A percentile compares a stretch with the other conserved stretches of the same genome.
Conservation (phyloP, 2,888 invertebrate species). For the Yponomeuta cagnagella region DNA sequence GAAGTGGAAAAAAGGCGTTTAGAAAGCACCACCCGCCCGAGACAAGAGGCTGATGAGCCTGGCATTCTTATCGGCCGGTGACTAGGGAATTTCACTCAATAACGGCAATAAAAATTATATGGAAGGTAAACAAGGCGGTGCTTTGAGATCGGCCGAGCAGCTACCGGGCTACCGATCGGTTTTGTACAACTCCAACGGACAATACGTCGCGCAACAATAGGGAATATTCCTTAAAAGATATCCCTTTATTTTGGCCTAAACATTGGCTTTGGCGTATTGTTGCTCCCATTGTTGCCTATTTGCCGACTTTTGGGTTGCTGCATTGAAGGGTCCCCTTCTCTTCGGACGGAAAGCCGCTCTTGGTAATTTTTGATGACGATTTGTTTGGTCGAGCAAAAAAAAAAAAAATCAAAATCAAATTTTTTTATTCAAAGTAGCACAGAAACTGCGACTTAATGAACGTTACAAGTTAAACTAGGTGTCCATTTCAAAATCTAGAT, state of each 20-base stretch:
- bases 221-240: conserved; percentile 52
- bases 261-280: conserved; percentile 71
- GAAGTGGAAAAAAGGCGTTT: background rate
- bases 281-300: conserved; percentile 62
- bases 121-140: conserved; percentile 55
- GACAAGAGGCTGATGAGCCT: conserved; percentile 32
- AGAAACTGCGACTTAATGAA: too few species aligned
- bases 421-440: too few species aligned
- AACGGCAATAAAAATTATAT: conserved; percentile 72
- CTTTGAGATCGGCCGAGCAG: conserved; percentile 58
- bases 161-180: conserved; percentile 73
- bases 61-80: conserved; percentile 29
- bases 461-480: too few species aligned
- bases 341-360: conserved; percentile 32
- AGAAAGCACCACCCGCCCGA: conserved; percentile 5
- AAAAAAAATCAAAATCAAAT: too few species aligned
- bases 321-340: conserved; percentile 46
- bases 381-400: conserved; percentile 29
- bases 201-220: conserved; percentile 57
- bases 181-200: conserved; percentile 63
- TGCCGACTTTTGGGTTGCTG: conserved; percentile 71
- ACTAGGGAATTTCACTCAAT: conserved; percentile 54
- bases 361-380: conserved; percentile 19
- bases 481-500: too few species aligned
- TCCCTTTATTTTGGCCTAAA: conserved; percentile 68